Base-by-base conservation (phyloP, 2,888 invertebrate genomes). In the Leptopterna dolabrata region DNA sequence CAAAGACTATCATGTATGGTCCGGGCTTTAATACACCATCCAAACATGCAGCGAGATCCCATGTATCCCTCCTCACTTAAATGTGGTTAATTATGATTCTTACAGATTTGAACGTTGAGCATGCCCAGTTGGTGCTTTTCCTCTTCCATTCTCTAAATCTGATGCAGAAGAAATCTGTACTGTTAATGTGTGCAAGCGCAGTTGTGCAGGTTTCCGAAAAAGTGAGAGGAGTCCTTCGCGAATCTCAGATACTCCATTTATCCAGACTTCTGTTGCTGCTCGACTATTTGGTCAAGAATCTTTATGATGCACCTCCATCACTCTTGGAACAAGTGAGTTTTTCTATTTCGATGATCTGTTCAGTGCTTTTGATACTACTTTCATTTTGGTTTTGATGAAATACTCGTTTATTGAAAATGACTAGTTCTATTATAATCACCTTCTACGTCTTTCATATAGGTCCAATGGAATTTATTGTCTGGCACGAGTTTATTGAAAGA, bases 141-240 rank as follows among this genome's bases (percentile, higher is more conserved):
- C 93, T 99, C 14, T 99, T 99, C 92, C 98, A 99, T 92, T 97
- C 98, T 0, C 92, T 99, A 88, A 98, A 97, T 90, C 93, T 99
- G 89, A 98, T 98, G 97, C 98, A 98, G 92, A 99, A 98, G 93
- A 99, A 99, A 92, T 96, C 97, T 0, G 96, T 99, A 0, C 93
- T 99, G 51, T 93, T 98, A 11, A 93, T 96, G 90, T 95, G 96
- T 45, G 95, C 96, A 0, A 96, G 96, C 89, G 96, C 95, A 4
- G 94, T 95, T 6, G 94, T 95, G 87, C 87, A 89, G 71, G 89
- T 90, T n/a, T 84, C 88, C 0, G 89, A 89, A 30, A 87, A 88
- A 82, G 87, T 88, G 13, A 86, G 89, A 90, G 88, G 93, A 92
- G 90, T 92, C 91, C 92, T 95, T 91, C 93, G 93, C 90, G 95